A percentile compares a stretch with the other conserved stretches of the same genome.
Evolutionary conservation across 2,113 vertebrate genomes (phyloP).

Genomic region (Galbula dea): DNA sequence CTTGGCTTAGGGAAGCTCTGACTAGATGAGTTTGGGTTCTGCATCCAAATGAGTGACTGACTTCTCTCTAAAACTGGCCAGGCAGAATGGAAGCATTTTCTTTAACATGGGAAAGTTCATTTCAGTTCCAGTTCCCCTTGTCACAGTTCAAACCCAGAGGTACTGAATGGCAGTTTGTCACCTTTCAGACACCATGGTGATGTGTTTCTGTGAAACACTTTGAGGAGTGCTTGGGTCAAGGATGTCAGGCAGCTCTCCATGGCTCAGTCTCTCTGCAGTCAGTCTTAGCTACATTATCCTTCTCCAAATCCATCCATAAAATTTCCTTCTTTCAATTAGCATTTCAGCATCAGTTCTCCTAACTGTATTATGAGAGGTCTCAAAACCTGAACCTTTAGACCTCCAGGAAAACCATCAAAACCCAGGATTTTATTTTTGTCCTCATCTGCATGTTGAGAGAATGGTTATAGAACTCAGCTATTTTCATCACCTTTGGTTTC

Average conservation of each 20-base stretch:
- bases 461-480: not conserved
- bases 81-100: not conserved
- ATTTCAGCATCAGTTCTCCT: not conserved
- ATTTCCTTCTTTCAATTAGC: not conserved
- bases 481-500: not conserved
- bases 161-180: not conserved
- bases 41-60: not conserved
- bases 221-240: not conserved
- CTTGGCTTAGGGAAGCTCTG: not conserved
- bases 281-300: not conserved
- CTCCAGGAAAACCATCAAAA: not conserved
- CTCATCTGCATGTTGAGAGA: not conserved
- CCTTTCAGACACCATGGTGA: not conserved
- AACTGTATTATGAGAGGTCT: not conserved
- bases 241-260: not conserved
- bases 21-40: not conserved
- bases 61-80: not conserved
- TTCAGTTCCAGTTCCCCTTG: slow-evolving; percentile 24
- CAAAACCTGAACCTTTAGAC: not conserved
- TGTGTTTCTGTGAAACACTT: not conserved
- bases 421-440: not conserved
- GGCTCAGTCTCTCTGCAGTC: not conserved
- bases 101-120: not conserved
- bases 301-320: not conserved
- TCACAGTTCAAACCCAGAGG: not conserved